phyloP scores from a whole-genome alignment of 2,888 invertebrate genomes.

The Lycaena phlaeas region DNA sequence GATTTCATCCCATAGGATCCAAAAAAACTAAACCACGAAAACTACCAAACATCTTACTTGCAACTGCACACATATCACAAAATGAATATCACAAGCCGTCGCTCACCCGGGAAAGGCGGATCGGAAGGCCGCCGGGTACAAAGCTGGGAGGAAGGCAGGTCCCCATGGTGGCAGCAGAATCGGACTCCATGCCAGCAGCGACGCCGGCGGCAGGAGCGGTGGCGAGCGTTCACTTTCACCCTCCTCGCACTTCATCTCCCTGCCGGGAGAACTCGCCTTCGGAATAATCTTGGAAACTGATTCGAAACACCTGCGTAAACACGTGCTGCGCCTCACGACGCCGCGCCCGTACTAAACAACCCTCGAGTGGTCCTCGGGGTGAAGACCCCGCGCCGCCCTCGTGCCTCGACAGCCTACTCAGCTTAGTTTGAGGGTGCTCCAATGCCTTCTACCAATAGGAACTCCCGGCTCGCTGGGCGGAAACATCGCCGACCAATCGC shows the following conservation, averaged over 20 bases:
- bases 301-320: slow-evolving; percentile 42
- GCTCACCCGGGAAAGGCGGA: slow-evolving; percentile 84
- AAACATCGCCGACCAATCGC: slow-evolving; percentile 46
- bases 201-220: slow-evolving; percentile 69
- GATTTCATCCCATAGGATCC: no score
- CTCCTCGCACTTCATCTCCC: slow-evolving; percentile 70
- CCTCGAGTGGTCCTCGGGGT: slow-evolving; percentile 72
- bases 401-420: slow-evolving; percentile 70
- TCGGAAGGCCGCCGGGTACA: slow-evolving; percentile 80
- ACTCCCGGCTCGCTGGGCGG: slow-evolving; percentile 49
- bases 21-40: no score
- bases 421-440: slow-evolving; percentile 66
- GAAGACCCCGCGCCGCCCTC: slow-evolving; percentile 70
- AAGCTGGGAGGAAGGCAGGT: slow-evolving; percentile 79
- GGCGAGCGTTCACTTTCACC: slow-evolving; percentile 57
- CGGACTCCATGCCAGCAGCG: slow-evolving; percentile 83
- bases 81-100: slow-evolving; percentile 15
- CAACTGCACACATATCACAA: no score
- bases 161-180: slow-evolving; percentile 83
- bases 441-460: slow-evolving; percentile 50
- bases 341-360: slow-evolving; percentile 69
- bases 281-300: slow-evolving; percentile 62
- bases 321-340: slow-evolving; percentile 68
- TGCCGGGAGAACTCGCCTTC: slow-evolving; percentile 63
- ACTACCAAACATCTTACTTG: no score